Evolutionary conservation across 2,888 invertebrate species (phyloP).

Genomic region (Mythimna loreyi): DNA sequence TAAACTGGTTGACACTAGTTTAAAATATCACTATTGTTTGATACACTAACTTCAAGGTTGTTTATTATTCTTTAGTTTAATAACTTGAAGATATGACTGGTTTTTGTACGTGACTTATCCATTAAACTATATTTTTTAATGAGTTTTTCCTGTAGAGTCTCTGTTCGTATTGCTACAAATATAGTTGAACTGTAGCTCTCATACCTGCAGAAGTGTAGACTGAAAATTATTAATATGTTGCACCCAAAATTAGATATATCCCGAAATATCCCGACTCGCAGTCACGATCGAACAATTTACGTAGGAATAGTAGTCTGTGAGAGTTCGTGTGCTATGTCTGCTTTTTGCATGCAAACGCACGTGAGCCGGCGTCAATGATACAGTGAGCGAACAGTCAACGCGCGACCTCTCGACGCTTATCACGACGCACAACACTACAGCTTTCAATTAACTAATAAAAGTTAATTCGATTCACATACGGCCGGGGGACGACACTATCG

Average conservation of each 20-base stretch:
- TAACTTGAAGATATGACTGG: constrained; percentile 20
- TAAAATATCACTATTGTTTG: constrained; percentile 34
- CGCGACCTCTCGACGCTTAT: constrained; percentile 86
- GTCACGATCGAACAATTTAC: constrained; percentile 62
- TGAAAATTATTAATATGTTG: constrained; percentile 59
- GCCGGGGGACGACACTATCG: constrained; percentile 49
- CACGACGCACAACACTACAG: constrained; percentile 80
- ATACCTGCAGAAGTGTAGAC: constrained; percentile 30
- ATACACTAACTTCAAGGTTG: constrained; percentile 35
- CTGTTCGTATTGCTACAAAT: not conserved
- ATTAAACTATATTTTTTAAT: constrained; percentile 25
- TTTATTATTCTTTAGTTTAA: constrained; percentile 25
- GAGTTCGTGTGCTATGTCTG: constrained; percentile 80
- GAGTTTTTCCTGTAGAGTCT: constrained; percentile 33
- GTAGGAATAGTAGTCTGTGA: constrained; percentile 72
- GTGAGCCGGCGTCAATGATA: constrained; percentile 86
- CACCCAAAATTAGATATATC: constrained; percentile 57
- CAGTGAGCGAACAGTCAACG: constrained; percentile 82
- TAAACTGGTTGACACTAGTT: constrained; percentile 29
- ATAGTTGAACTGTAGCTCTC: constrained; percentile 4
- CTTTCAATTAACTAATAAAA: constrained; percentile 80
- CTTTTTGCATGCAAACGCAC: constrained; percentile 88
- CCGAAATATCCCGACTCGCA: constrained; percentile 52
- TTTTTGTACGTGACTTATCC: constrained; percentile 40
- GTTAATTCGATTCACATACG: constrained; percentile 75